Base-by-base conservation (phyloP, 2,113 vertebrate genomes). In the Callaeas wilsoni region DNA sequence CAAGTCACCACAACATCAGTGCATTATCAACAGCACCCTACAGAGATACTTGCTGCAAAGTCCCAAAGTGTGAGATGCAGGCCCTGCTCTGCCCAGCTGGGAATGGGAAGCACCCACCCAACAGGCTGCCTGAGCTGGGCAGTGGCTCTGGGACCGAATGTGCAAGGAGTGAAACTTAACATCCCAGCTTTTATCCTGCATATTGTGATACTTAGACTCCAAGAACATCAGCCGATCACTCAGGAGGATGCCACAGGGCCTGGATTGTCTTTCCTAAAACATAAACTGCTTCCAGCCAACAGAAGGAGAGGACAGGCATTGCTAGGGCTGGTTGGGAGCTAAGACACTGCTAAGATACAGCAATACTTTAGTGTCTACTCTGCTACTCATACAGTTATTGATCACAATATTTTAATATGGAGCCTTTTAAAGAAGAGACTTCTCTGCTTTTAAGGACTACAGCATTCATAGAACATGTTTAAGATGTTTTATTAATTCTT, bases 81-180 rank as follows among this genome's bases (percentile, higher is more conserved):
- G 13, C 68, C 33, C 57, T 42, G 49, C 62, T 84, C 57, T 77
- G 60, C 68, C 63, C 64, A 13, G 44, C 17, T 57, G 47, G 41
- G 29, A n/a, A 41, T 13, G 41, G 32, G 63, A 10, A 84, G 42
- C 16, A 74, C 20, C 2, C 50, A n/a, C 21, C 49, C 47, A 74
- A 44, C 4, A 81, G 47, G 21, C n/a, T 76, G 32, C 76, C 50
- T 16, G 30, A 76, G 59, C 59, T 37, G 44, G 29, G 35, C 30
- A 60, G 9, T 2, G 10, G 20, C 33, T 74, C 50, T 32, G 27
- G 33, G 35, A 87, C 13, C 0, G 0, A 60, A 53, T 0, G 0
- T 17, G 17, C 29, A 46, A 32, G 0, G 2, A 79, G 6, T 4
- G 39, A 55, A 59, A 68, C 4, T 41, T n/a, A 50, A 50, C 3